Conservation (phyloP, 2,888 invertebrate genomes). For the Eumacrocentrus americanus region DNA sequence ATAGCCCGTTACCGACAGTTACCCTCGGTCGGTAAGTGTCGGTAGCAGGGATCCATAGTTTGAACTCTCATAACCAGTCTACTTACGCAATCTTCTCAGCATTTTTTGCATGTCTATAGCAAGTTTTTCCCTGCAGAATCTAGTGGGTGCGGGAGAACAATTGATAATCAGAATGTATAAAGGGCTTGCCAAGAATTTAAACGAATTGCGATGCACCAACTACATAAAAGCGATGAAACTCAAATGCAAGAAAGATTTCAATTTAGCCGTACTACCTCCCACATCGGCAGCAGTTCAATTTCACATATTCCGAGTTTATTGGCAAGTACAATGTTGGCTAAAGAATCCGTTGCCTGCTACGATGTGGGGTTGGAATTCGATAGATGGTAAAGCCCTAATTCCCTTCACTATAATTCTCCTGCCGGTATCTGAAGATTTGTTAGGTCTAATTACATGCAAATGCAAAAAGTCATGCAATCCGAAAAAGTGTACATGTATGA, state of each 20-base stretch:
- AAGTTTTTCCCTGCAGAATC: too few relatives aligned
- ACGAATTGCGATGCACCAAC: slow-evolving; percentile 8
- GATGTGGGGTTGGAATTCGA: slow-evolving; percentile 3
- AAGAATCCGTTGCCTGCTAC: not conserved
- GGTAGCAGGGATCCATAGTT: too few relatives aligned
- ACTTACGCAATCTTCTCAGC: too few relatives aligned
- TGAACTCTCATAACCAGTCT: too few relatives aligned
- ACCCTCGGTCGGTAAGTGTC: too few relatives aligned
- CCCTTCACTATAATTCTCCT: not conserved
- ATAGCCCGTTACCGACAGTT: too few relatives aligned
- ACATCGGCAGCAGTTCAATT: slow-evolving; percentile 5
- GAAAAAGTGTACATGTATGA: not conserved
- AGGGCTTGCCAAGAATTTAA: not conserved
- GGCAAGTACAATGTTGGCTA: not conserved
- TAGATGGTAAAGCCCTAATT: not conserved
- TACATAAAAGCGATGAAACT: too few relatives aligned
- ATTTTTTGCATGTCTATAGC: too few relatives aligned
- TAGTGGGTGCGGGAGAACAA: not conserved
- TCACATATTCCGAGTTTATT: slow-evolving; percentile 1
- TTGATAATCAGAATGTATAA: slow-evolving; percentile 7
- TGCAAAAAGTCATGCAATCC: not conserved
- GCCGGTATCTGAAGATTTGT: slow-evolving; percentile 14
- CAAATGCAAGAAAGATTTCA: slow-evolving; percentile 2
- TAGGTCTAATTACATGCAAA: not conserved
- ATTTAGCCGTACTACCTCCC: slow-evolving; percentile 3